Base-by-base conservation (phyloP, 2,888 invertebrate species). In the Belgica antarctica region DNA sequence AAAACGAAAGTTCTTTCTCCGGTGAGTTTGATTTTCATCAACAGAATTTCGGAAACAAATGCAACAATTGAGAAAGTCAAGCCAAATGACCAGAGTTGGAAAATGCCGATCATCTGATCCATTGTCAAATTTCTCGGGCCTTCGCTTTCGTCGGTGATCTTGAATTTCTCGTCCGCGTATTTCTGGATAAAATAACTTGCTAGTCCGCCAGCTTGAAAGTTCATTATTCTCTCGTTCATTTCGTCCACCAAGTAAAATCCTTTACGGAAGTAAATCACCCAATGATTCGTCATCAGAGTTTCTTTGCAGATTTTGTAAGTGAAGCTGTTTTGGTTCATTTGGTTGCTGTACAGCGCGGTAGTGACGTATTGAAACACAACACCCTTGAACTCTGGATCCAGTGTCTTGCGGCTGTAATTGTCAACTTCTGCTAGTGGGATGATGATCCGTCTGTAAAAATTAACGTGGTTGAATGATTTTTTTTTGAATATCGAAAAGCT, bases 181-280 rank as follows among this genome's bases (percentile, higher is more conserved):
- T 52, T 52, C 22, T 17, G 22, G 3, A 25, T 59, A 10, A 12
- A 59, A 4, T n/a, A 27, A 1, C 27, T 4, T 12, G 15, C 27
- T 4, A 59, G 10, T 1, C 59, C 59, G 15, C 22, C 27, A 2
- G 17, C 19, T n/a, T 24, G 12, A 1, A 59, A 5, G 1, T 4
- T 7, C 1, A 2, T 59, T 8, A 59, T 59, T 59, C 27, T 59
- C 1, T 59, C 59, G 22, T 59, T 27, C 3, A 59, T 22, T 19
- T 59, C 59, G 22, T 59, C 22, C 5, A 59, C 27, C 27, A 59
- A 59, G 27, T 59, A 59, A 27, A 59, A 59, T 22, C 22, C 59
- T 59, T 59, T 59, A 1, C 3, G 24, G 4, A 24, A 59, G 22
- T 59, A 59, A 15, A 59, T 27, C 12, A 59, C 59, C 27, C 25